Conservation (phyloP, 2,113 vertebrate genomes). For the Thymallus thymallus region DNA sequence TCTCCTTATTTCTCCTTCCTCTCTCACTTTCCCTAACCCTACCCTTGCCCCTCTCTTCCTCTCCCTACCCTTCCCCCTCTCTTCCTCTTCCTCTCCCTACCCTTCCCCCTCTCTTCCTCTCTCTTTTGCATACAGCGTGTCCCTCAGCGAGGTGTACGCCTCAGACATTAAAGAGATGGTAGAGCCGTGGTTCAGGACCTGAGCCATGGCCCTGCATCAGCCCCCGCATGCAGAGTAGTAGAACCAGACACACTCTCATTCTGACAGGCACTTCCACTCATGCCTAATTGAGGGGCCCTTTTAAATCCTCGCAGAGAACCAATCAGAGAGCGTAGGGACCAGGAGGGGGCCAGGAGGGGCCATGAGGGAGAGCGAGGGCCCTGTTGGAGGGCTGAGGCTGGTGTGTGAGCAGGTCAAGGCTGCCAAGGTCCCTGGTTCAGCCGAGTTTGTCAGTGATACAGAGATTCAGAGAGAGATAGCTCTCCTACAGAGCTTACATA, state of each 20-base stretch:
- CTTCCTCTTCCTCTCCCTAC: conserved; percentile 9
- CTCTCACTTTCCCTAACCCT: no score
- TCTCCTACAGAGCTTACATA: neutral
- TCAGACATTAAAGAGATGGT: conserved; percentile 43
- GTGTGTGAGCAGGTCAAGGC: neutral
- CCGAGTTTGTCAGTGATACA: neutral
- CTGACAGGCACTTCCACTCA: conserved; percentile 34
- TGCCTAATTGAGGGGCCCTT: conserved; percentile 67
- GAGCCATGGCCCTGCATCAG: conserved; percentile 34
- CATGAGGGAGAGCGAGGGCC: conserved; percentile 32
- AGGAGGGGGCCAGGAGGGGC: conserved; percentile 31
- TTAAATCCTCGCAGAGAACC: conserved; percentile 68
- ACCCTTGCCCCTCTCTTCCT: no score
- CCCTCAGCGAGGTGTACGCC: conserved; percentile 37
- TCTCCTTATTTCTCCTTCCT: conserved; percentile 2
- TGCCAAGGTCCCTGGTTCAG: neutral
- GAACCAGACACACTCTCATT: conserved; percentile 21
- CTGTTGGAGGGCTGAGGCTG: conserved; percentile 30
- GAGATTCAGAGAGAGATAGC: neutral
- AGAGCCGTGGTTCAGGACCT: conserved; percentile 66
- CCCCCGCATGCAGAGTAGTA: conserved; percentile 65
- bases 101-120: conserved; percentile 6
- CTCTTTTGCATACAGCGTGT: conserved; percentile 65
- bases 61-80: conserved; percentile 16
- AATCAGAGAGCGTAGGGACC: conserved; percentile 44